Base-by-base conservation (phyloP, 2,113 vertebrate species). In the Notarius lentiginosus region DNA sequence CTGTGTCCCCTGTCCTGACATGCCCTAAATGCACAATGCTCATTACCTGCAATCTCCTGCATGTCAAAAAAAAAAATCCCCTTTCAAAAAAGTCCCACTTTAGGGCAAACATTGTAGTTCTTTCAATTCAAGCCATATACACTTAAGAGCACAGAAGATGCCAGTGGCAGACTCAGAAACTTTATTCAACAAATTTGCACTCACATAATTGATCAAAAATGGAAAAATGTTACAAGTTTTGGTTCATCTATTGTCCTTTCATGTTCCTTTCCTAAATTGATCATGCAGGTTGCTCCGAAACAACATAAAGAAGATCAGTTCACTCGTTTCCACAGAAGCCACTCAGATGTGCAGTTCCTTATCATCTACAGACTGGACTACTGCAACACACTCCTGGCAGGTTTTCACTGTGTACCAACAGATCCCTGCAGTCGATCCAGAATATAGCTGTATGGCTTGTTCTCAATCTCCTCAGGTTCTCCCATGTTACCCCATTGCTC, bases 1-100 rank as follows among this genome's bases (percentile, higher is more conserved):
- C 77, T 66, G 82, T 86, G 88, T 90, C 83, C 85, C 17, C 22
- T 72, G 84, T 84, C 27, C 10, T 70, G 34, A 82, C 80, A 68
- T 56, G 76, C 63, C 58, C 58, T n/a, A 20, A 27, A 82, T 7
- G 70, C 80, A 82, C 58, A 20, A n/a, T 34, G 34, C 24, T 24
- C 14, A 49, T 24, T n/a, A 86, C 60, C 70, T 70, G 87, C 86
- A 76, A 76, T 17, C 18, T 88, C 61, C 24, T 80, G 27, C 53
- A 55, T 22, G 27, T 47, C 65, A 55, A 77, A 34, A 49, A 84
- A 24, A 51, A 65, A 30, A 27, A 27, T 41, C 41, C 41, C 41
- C 24, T 17, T 24, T 9, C 3, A 3, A 53, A 80, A 66, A 79
- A 61, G 24, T 79, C 27, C 61, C 61, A 79, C 22, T 75, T n/a